Percentiles rank a stretch among this genome's conserved stretches.
Evolutionary conservation across 2,888 invertebrate genomes (phyloP).

Genomic region (Lasioglossum vierecki): DNA sequence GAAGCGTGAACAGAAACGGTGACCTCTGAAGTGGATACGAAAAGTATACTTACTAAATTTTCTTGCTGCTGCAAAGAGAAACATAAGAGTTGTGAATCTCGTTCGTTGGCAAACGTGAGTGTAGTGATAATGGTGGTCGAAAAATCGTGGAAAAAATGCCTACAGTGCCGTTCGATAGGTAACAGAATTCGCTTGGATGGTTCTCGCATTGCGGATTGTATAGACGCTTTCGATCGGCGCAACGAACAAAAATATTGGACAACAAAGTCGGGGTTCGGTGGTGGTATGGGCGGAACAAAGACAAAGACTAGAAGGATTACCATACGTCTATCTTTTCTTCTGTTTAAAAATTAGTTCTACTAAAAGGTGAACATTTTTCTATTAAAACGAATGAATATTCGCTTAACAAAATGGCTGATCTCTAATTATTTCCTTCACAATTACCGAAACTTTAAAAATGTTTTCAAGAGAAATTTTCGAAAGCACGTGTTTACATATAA

Average conservation of each 20-base stretch:
- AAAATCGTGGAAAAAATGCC: conserved; percentile 23
- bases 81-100: conserved; percentile 72
- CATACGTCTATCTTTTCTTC: background rate
- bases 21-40: conserved; percentile 65
- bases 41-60: conserved; percentile 87
- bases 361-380: background rate
- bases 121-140: conserved; percentile 5
- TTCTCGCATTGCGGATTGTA: conserved; percentile 30
- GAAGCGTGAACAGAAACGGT: conserved; percentile 58
- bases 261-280: conserved; percentile 23
- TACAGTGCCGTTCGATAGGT: conserved; percentile 44
- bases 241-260: conserved; percentile 32
- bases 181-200: conserved; percentile 23
- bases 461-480: background rate
- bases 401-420: background rate
- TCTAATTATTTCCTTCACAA: background rate
- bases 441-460: background rate
- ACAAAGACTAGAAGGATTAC: background rate
- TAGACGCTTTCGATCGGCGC: conserved; percentile 25
- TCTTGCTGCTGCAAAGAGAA: conserved; percentile 87
- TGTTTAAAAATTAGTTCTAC: background rate
- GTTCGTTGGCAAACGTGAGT: conserved; percentile 28
- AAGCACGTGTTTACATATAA: no score
- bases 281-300: background rate
- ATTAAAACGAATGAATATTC: background rate